phyloP scores from a whole-genome alignment of 2,113 vertebrate species.

The Embiotoca jacksoni region DNA sequence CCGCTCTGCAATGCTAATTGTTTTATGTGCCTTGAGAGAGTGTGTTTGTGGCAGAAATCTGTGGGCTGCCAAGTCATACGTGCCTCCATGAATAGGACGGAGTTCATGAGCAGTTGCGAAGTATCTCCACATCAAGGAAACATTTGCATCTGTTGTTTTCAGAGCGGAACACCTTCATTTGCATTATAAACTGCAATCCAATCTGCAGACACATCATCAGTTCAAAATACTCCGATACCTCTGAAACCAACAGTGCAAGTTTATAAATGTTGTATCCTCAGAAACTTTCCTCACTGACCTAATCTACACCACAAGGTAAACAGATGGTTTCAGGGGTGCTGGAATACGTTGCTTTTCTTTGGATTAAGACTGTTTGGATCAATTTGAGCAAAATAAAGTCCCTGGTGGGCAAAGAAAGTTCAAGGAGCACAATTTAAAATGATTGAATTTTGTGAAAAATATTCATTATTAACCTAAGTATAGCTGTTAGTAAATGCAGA shows the following conservation, averaged over 20 bases:
- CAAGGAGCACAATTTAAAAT: conserved; percentile 15
- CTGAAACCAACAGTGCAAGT: conserved; percentile 72
- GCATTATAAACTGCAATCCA: conserved; percentile 11
- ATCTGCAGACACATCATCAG: conserved; percentile 2
- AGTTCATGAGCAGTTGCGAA: conserved; percentile 66
- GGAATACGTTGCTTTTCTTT: conserved; percentile 48
- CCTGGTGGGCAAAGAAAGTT: conserved; percentile 20
- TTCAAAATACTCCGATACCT: conserved; percentile 35
- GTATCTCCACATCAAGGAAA: conserved; percentile 35
- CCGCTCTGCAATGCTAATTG: conserved; percentile 79
- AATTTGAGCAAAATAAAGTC: conserved; percentile 55
- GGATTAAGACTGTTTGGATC: conserved; percentile 51
- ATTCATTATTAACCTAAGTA: not conserved
- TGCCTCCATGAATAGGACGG: conserved; percentile 74
- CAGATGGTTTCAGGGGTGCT: conserved; percentile 18
- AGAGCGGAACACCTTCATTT: conserved; percentile 35
- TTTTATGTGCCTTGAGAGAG: conserved; percentile 82
- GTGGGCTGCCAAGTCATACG: conserved; percentile 72
- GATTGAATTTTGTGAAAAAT: conserved; percentile 33
- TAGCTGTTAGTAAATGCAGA: conserved; percentile 38
- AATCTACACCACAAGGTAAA: conserved; percentile 27
- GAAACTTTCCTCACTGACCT: conserved; percentile 28
- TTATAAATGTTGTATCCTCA: conserved; percentile 40
- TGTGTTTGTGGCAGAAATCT: conserved; percentile 78
- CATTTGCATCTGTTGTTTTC: conserved; percentile 75